Base-by-base conservation (phyloP, 2,888 invertebrate genomes). In the Sipha maydis region DNA sequence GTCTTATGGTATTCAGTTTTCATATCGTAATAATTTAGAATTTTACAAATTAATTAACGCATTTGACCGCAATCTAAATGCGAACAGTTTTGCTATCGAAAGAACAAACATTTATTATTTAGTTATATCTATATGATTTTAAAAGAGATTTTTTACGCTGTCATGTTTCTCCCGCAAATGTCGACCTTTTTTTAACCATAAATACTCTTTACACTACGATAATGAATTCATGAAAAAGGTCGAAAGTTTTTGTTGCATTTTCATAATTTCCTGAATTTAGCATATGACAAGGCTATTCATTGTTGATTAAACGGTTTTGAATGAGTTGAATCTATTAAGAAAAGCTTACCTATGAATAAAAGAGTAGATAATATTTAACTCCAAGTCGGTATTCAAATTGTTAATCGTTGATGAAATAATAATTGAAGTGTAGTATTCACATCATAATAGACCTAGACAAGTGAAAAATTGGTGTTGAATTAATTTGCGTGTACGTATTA, bases 121-220 rank as follows among this genome's bases (percentile, higher is more conserved):
- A 61, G 21, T 69, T 69, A 69, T 69, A 25, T 25, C 54, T 61
- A 38, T 7, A 34, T 5, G 56, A 34, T 79, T 79, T 79, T 34
- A 34, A 79, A 34, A 61, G 34, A 61, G 79, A 79, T 79, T 61
- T 79, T 79, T 79, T 34, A 79, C 17, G 61, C 61, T 61, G 61
- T 61, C 61, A 34, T 34, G 25, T 61, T 79, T 61, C 54, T 77
- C 21, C 21, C 11, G 25, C n/a, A 69, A 69, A n/a, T 69, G 1
- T 9, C n/a, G 28, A 69, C 69, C 25, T 28, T 77, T 77, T 77
- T 77, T 41, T 48, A 77, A 28, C 48, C 77, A 28, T 28, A 28
- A 7, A 77, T 19, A 77, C 48, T n/a, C 77, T 77, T 77, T 77
- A n/a, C 28, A 48, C n/a, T 77, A 48, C 34, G 48, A 48, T 48